Percentiles rank a stretch among this genome's conserved stretches.
These are phyloP conservation scores for Onychomys leucogaster DNA, from an alignment of 2,797 vertebrate genomes.

Conservation along the genomic window DNA sequence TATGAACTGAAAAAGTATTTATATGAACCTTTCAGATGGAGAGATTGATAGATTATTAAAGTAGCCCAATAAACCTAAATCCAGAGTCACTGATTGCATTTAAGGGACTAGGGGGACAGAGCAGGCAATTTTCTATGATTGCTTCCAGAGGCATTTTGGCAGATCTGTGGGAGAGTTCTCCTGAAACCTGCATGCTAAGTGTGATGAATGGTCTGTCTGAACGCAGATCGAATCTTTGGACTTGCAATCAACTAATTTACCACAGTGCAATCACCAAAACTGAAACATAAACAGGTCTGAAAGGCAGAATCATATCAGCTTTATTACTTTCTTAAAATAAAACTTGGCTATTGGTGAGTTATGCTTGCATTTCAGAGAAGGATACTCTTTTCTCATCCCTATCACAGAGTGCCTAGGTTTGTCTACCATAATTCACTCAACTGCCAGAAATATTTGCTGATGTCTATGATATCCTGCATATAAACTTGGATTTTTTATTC, in stretches of 20 bases:
- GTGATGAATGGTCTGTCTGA: slow-evolving; percentile 64
- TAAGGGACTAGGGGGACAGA: slow-evolving; percentile 51
- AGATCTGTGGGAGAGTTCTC: neutral
- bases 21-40: slow-evolving; percentile 61
- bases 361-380: slow-evolving; percentile 34
- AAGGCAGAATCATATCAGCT: slow-evolving; percentile 64
- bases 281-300: slow-evolving; percentile 34
- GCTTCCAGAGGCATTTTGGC: neutral
- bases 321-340: slow-evolving; percentile 80
- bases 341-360: slow-evolving; percentile 43
- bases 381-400: neutral
- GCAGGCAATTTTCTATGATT: slow-evolving; percentile 31
- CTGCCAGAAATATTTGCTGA: neutral
- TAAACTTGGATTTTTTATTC: neutral
- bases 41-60: slow-evolving; percentile 63
- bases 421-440: neutral
- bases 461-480: neutral
- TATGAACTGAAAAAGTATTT: slow-evolving; percentile 61
- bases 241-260: slow-evolving; percentile 60
- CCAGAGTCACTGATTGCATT: slow-evolving; percentile 41
- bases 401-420: neutral
- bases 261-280: slow-evolving; percentile 52
- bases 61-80: slow-evolving; percentile 59
- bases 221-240: slow-evolving; percentile 56
- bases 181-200: slow-evolving; percentile 69